Conservation (phyloP, 2,113 vertebrate genomes). For the Atractosteus spatula region DNA sequence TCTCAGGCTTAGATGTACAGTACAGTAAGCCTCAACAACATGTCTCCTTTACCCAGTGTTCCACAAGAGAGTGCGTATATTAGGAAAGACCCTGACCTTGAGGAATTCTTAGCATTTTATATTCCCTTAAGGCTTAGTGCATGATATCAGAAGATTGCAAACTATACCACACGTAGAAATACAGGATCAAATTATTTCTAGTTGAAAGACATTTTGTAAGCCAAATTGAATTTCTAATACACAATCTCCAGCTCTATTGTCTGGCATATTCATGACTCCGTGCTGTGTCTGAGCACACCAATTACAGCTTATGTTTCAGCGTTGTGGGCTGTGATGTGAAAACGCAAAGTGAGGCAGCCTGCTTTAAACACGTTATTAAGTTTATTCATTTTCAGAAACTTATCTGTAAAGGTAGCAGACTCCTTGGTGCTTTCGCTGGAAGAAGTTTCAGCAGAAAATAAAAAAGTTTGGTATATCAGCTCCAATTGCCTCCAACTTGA, state of each 20-base stretch:
- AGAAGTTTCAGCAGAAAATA: too few species aligned
- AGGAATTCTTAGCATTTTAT: neutral
- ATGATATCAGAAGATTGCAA: neutral
- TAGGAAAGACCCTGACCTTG: neutral
- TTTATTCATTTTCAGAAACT: too few species aligned
- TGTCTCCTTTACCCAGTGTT: too few species aligned
- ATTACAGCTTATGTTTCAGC: neutral
- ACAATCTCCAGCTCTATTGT: neutral
- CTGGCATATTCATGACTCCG: neutral
- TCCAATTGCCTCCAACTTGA: too few species aligned
- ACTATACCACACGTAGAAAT: neutral
- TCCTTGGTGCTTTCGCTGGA: too few species aligned
- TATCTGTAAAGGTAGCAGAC: too few species aligned
- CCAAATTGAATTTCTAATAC: neutral
- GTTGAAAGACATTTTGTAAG: neutral
- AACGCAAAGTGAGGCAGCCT: too few species aligned
- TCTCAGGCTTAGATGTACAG: too few species aligned
- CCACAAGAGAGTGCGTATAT: neutral
- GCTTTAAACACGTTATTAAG: too few species aligned
- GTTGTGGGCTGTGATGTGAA: neutral
- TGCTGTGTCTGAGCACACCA: neutral
- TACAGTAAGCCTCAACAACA: too few species aligned
- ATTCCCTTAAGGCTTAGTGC: neutral
- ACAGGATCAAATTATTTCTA: neutral
- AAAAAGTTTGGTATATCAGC: too few species aligned